Percentiles rank a stretch among this genome's conserved stretches.
phyloP scores from a whole-genome alignment of 1,140 invertebrate genomes.

The Ridgeia piscesae region DNA sequence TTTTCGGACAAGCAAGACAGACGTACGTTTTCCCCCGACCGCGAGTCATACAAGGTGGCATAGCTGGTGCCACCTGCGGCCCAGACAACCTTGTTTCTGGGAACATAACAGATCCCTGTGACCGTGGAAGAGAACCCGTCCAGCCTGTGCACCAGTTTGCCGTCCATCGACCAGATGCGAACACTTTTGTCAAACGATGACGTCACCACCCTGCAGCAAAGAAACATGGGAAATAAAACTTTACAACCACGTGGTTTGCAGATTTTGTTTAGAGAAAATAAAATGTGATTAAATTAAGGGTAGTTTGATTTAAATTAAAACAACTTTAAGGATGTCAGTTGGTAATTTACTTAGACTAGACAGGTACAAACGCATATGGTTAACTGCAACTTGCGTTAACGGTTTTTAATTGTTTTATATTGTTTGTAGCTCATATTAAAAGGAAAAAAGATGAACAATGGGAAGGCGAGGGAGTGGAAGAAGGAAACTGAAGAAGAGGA shows the following conservation, averaged over 20 bases:
- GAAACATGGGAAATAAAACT: not conserved
- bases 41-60: constrained; percentile 55
- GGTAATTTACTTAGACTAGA: not conserved
- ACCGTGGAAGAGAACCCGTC: constrained; percentile 52
- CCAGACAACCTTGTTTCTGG: constrained; percentile 54
- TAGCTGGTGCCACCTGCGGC: constrained; percentile 49
- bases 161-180: constrained; percentile 57
- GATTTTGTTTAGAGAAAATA: not conserved
- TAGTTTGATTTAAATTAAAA: not conserved
- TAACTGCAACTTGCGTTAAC: too few species aligned
- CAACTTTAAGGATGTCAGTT: not conserved
- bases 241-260: not conserved
- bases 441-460: too few species aligned
- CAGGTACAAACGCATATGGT: not conserved
- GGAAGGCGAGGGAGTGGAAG: too few species aligned
- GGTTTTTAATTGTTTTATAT: too few species aligned
- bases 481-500: too few species aligned
- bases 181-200: constrained; percentile 58
- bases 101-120: constrained; percentile 55
- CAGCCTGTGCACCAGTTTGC: constrained; percentile 53
- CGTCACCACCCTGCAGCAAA: constrained; percentile 48
- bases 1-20: not conserved
- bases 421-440: too few species aligned
- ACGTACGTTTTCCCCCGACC: constrained; percentile 56
- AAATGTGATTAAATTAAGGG: not conserved